These are phyloP conservation scores for Xestoiulus laeticollis DNA, from an alignment of 2,888 invertebrate genomes.

Conservation along the genomic window DNA sequence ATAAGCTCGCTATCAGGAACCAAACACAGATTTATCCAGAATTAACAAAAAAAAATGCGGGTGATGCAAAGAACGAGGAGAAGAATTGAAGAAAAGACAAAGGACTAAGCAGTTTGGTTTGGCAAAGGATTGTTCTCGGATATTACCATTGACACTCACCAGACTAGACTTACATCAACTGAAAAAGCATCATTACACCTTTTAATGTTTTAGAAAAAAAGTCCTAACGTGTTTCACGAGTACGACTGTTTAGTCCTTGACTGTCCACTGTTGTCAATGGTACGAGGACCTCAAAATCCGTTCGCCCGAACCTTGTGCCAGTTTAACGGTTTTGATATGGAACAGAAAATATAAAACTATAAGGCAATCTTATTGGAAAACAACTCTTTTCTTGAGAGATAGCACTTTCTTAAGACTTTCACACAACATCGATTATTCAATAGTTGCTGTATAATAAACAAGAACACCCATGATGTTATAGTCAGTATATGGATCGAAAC, in stretches of 20 bases:
- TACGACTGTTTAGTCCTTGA: no score
- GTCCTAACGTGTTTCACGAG: no score
- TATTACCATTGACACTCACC: neutral
- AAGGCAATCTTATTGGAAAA: neutral
- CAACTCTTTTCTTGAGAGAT: neutral
- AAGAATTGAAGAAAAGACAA: neutral
- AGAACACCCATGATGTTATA: no score
- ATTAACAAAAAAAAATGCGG: neutral
- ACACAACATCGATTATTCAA: neutral
- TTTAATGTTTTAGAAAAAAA: no score
- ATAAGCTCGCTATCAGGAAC: neutral
- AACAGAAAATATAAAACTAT: neutral
- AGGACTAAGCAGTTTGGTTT: neutral
- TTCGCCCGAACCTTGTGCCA: neutral
- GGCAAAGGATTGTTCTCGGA: no score
- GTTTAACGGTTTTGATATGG: neutral
- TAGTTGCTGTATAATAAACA: no score
- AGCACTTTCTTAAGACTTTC: neutral
- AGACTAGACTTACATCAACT: no score
- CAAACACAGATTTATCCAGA: conserved; percentile 20
- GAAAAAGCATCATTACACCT: no score
- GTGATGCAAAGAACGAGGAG: neutral
- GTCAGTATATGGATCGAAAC: no score
- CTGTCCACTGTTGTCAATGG: no score
- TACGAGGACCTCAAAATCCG: neutral